phyloP scores from a whole-genome alignment of 2,797 vertebrate genomes.

The Pipistrellus kuhlii region DNA sequence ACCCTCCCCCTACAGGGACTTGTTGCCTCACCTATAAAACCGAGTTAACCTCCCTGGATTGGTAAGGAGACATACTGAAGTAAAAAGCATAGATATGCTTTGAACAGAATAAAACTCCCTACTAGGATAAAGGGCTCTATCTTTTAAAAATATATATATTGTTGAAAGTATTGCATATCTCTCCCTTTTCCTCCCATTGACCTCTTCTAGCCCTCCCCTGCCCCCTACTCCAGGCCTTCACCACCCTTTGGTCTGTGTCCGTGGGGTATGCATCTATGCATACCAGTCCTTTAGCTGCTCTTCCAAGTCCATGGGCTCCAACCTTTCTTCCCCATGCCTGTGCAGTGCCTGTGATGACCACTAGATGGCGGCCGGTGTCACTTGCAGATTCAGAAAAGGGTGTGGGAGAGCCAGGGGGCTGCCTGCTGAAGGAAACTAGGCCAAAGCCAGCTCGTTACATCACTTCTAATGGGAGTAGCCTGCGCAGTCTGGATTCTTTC shows the following conservation, averaged over 20 bases:
- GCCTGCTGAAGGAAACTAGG: slow-evolving; percentile 79
- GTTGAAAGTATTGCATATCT: too few species aligned
- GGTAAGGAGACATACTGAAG: not conserved
- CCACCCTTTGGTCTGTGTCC: too few species aligned
- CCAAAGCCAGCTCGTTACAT: slow-evolving; percentile 80
- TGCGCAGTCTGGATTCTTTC: slow-evolving; percentile 80
- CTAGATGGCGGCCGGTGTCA: slow-evolving; percentile 71
- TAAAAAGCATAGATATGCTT: not conserved
- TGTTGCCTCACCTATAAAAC: not conserved
- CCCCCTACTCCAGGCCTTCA: too few species aligned
- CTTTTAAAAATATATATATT: not conserved
- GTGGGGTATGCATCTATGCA: too few species aligned
- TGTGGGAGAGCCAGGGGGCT: slow-evolving; percentile 72
- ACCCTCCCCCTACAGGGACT: not conserved
- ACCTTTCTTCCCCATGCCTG: not conserved
- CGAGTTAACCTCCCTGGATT: not conserved
- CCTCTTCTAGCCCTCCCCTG: too few species aligned
- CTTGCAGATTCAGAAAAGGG: slow-evolving; percentile 58
- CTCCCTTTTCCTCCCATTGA: too few species aligned
- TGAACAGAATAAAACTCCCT: slow-evolving; percentile 22
- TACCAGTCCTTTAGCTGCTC: too few species aligned
- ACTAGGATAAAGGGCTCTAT: not conserved
- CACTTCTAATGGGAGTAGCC: slow-evolving; percentile 79
- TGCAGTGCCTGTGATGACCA: not conserved
- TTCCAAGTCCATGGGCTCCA: not conserved